Percentiles rank a stretch among this genome's conserved stretches.
phyloP scores from a whole-genome alignment of 2,113 vertebrate genomes.

The Tympanuchus pallidicinctus region DNA sequence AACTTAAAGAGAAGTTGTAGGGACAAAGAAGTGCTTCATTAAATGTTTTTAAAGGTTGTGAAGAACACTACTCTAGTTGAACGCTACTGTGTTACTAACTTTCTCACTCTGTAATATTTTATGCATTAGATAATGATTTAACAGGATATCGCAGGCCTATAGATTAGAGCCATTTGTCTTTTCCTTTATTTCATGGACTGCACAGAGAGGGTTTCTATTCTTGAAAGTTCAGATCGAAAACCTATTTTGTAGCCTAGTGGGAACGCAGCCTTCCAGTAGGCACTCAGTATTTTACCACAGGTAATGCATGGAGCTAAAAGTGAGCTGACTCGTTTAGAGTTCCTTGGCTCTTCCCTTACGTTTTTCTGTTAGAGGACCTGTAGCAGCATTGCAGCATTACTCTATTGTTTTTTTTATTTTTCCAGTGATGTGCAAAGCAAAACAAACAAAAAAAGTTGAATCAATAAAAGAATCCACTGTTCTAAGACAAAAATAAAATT shows the following conservation, averaged over 20 bases:
- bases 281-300: slow-evolving; percentile 1
- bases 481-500: slow-evolving; percentile 20
- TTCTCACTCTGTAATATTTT: neutral
- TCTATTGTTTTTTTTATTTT: neutral
- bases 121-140: neutral
- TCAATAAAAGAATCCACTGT: slow-evolving; percentile 48
- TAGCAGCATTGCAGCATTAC: slow-evolving; percentile 14
- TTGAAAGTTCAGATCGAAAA: slow-evolving; percentile 4
- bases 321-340: neutral
- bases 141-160: neutral
- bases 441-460: neutral
- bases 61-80: accelerated
- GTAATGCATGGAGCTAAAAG: neutral
- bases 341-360: slow-evolving; percentile 18
- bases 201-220: neutral
- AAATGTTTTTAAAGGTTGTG: neutral
- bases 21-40: neutral
- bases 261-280: slow-evolving; percentile 12
- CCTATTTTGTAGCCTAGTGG: neutral
- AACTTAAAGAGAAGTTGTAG: neutral
- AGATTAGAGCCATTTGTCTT: neutral
- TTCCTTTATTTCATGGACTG: slow-evolving; percentile 12
- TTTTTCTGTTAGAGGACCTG: slow-evolving; percentile 16
- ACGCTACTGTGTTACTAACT: neutral
- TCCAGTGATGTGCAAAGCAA: slow-evolving; percentile 10